Evolutionary conservation across 1,140 invertebrate genomes (phyloP).

Genomic region (Gonatopus flavifemur): DNA sequence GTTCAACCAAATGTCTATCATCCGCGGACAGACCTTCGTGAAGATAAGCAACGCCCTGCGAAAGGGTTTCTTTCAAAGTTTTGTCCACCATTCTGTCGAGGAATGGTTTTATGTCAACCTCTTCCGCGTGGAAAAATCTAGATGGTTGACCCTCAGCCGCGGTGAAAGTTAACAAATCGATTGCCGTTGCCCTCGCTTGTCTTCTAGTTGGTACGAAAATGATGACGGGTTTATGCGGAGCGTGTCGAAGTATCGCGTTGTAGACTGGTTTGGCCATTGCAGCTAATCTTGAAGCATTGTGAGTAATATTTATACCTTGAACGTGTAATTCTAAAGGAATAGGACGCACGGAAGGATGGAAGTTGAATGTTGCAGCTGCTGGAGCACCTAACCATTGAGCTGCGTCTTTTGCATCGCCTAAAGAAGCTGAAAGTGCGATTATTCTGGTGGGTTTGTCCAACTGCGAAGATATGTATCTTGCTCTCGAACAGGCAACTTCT

Average conservation of each 20-base stretch:
- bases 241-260: slow-evolving; percentile 88
- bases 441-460: slow-evolving; percentile 92
- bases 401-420: slow-evolving; percentile 94
- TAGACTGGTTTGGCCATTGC: slow-evolving; percentile 98
- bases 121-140: slow-evolving; percentile 86
- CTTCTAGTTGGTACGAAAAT: slow-evolving; percentile 97
- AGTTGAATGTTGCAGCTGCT: slow-evolving; percentile 94
- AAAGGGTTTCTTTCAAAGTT: slow-evolving; percentile 82
- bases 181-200: slow-evolving; percentile 90
- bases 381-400: slow-evolving; percentile 96
- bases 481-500: slow-evolving; percentile 96
- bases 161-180: slow-evolving; percentile 92
- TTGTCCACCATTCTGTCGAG: slow-evolving; percentile 86
- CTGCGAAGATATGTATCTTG: slow-evolving; percentile 97
- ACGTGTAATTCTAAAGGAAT: slow-evolving; percentile 94
- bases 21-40: slow-evolving; percentile 88
- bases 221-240: slow-evolving; percentile 85
- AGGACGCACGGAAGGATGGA: slow-evolving; percentile 96
- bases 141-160: slow-evolving; percentile 83
- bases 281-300: slow-evolving; percentile 91
- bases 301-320: slow-evolving; percentile 95
- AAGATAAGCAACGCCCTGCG: slow-evolving; percentile 94
- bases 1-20: slow-evolving; percentile 88
- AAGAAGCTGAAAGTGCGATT: slow-evolving; percentile 90
- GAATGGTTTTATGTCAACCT: slow-evolving; percentile 86